These are phyloP conservation scores for Lasius fuliginosus DNA, from an alignment of 2,888 invertebrate genomes.

Conservation along the genomic window DNA sequence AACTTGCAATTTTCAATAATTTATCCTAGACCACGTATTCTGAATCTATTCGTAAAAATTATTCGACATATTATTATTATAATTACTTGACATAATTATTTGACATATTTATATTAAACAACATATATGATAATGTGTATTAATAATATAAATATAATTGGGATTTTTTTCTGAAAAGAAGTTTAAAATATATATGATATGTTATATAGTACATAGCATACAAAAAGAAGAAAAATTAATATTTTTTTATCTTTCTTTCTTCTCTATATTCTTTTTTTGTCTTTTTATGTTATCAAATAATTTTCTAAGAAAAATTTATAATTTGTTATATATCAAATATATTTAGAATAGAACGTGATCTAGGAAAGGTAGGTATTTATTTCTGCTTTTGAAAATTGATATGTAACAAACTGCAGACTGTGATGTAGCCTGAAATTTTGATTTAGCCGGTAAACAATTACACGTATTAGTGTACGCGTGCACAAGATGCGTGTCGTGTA, in stretches of 20 bases:
- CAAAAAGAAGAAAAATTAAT: neutral
- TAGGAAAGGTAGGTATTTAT: neutral
- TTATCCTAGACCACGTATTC: constrained; percentile 4
- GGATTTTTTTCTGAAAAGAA: neutral
- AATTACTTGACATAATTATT: neutral
- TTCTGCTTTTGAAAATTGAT: constrained; percentile 30
- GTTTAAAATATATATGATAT: neutral
- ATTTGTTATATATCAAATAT: neutral
- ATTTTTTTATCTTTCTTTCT: neutral
- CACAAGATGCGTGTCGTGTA: constrained; percentile 3
- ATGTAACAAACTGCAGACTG: constrained; percentile 75
- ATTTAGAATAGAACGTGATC: constrained; percentile 19
- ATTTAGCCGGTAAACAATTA: constrained; percentile 62
- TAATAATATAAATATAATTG: neutral
- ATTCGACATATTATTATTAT: neutral
- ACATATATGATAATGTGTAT: neutral
- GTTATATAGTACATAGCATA: neutral
- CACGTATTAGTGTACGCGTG: neutral
- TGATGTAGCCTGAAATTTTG: constrained; percentile 76
- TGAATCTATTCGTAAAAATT: neutral
- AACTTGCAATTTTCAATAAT: constrained; percentile 16
- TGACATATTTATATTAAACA: neutral
- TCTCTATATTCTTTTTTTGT: neutral
- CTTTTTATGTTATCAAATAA: constrained; percentile 14
- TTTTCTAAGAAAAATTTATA: neutral